Evolutionary conservation across 2,888 invertebrate species (phyloP).

Genomic region (Drosophila kanekoi): DNA sequence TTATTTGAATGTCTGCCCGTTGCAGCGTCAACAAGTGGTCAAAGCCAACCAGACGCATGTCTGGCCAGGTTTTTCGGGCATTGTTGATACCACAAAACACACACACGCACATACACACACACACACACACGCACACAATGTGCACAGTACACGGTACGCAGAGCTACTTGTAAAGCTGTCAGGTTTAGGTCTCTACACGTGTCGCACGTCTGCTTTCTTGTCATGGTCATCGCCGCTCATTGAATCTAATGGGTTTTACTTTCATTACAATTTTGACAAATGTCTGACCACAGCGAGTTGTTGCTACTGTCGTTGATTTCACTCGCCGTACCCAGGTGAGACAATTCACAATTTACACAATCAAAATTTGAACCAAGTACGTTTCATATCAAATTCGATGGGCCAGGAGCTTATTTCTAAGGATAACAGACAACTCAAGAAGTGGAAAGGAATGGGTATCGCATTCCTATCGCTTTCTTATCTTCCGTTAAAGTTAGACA

Average conservation of each 20-base stretch:
- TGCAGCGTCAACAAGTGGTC: slow-evolving; percentile 19
- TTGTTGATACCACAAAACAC: slow-evolving; percentile 9
- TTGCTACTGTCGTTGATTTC: slow-evolving; percentile 34
- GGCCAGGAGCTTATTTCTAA: too few relatives aligned
- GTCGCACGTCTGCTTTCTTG: slow-evolving; percentile 73
- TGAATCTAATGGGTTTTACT: slow-evolving; percentile 80
- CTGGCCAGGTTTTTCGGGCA: slow-evolving; percentile 24
- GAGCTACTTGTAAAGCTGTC: slow-evolving; percentile 1
- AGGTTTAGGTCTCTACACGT: slow-evolving; percentile 41
- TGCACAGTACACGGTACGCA: not conserved
- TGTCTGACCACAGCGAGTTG: slow-evolving; percentile 36
- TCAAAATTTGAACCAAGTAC: not conserved
- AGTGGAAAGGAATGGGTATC: not conserved
- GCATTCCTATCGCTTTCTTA: slow-evolving; percentile 4
- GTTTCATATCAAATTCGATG: too few relatives aligned
- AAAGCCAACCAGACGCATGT: slow-evolving; percentile 29
- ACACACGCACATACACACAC: not conserved
- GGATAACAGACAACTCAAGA: too few relatives aligned
- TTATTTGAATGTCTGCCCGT: slow-evolving; percentile 66
- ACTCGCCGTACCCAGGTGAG: slow-evolving; percentile 8
- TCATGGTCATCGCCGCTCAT: slow-evolving; percentile 66
- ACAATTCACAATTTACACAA: slow-evolving; percentile 16
- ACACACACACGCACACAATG: not conserved
- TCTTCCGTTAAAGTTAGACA: not conserved
- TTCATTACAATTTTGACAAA: slow-evolving; percentile 67